A percentile compares a stretch with the other conserved stretches of the same genome.
Evolutionary conservation across 2,113 vertebrate species (phyloP).

Genomic region (Sinocyclocheilus maitianheensis): DNA sequence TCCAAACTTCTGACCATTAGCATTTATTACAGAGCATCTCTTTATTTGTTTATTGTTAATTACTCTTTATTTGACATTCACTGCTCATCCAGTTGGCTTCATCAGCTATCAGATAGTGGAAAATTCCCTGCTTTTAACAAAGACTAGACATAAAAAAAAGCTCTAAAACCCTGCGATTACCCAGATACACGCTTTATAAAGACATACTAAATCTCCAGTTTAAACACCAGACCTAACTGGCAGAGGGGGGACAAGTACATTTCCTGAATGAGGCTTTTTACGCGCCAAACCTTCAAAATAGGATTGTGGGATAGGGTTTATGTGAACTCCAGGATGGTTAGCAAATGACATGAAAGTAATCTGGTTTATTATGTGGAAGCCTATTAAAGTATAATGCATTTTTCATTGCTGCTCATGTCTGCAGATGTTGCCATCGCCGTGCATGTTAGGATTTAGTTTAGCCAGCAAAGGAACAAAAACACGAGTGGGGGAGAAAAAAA

Average conservation of each 20-base stretch:
- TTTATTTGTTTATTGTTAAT: neutral
- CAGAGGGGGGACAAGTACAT: neutral
- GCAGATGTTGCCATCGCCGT: neutral
- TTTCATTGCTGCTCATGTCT: neutral
- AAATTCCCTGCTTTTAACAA: neutral
- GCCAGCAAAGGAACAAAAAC: neutral
- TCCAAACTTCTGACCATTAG: too few species aligned
- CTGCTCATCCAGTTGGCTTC: neutral
- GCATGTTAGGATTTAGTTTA: neutral
- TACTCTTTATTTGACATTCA: neutral
- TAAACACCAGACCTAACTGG: neutral
- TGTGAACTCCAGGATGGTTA: neutral
- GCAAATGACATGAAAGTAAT: neutral
- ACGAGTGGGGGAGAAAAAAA: neutral
- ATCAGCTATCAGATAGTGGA: neutral
- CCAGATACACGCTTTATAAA: neutral
- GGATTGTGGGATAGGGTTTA: neutral
- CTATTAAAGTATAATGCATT: neutral
- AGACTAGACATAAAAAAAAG: neutral
- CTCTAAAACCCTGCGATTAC: neutral
- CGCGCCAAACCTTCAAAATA: neutral
- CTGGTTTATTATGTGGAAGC: slow-evolving; percentile 2
- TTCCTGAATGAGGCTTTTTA: neutral
- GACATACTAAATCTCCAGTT: neutral
- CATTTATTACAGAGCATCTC: neutral